Percentiles rank a stretch among this genome's conserved stretches.
Conservation (phyloP, 2,888 invertebrate genomes). For the Operophtera brumata region DNA sequence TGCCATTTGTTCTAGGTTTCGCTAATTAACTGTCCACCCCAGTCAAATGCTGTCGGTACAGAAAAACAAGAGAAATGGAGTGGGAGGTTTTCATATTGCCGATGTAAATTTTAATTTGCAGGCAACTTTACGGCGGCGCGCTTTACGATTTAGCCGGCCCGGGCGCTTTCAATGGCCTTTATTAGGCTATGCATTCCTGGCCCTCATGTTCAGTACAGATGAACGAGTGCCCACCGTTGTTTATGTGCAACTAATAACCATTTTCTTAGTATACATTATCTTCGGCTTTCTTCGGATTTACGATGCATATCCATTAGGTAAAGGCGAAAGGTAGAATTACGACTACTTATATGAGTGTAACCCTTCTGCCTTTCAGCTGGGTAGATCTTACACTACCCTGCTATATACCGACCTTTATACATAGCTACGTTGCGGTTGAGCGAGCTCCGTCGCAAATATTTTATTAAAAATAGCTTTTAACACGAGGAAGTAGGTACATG, state of each 20-base stretch:
- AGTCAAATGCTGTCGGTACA: conserved; percentile 63
- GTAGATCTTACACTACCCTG: not conserved
- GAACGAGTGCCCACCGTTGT: conserved; percentile 32
- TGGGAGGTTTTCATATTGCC: conserved; percentile 75
- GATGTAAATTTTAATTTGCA: conserved; percentile 80
- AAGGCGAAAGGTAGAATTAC: not conserved
- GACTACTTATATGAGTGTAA: not conserved
- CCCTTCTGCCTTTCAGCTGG: conserved; percentile 12
- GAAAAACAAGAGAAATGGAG: conserved; percentile 67
- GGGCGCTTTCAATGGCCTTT: conserved; percentile 68
- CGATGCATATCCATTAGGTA: conserved; percentile 9
- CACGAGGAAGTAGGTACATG: conserved; percentile 28
- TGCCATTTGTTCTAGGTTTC: conserved; percentile 67
- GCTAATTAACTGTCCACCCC: conserved; percentile 75
- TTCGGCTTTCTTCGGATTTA: conserved; percentile 10
- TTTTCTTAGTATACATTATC: conserved; percentile 9
- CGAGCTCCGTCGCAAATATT: conserved; percentile 30
- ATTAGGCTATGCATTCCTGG: conserved; percentile 71
- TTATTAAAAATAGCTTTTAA: conserved; percentile 33
- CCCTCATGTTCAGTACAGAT: conserved; percentile 41
- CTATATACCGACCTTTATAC: not conserved
- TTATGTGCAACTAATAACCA: conserved; percentile 19
- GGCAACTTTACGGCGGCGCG: conserved; percentile 74
- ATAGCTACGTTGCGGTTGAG: conserved; percentile 9
- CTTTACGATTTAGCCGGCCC: conserved; percentile 72